Evolutionary conservation across 1,140 invertebrate genomes (phyloP).

Genomic region (Anthonomus grandis): DNA sequence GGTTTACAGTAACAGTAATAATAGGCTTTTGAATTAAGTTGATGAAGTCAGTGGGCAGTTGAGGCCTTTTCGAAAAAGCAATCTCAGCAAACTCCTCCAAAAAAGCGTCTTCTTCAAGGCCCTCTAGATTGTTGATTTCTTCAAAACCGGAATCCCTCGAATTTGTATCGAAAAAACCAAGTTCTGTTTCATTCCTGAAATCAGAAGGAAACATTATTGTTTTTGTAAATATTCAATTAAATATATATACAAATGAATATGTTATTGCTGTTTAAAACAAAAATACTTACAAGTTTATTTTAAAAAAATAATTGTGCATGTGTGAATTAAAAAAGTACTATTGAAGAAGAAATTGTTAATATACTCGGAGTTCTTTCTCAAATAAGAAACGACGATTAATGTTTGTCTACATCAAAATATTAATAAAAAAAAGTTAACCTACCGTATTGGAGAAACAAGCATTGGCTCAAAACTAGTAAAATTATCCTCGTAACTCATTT

Average conservation of each 20-base stretch:
- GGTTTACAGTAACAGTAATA: background rate
- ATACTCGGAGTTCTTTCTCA: too few relatives aligned
- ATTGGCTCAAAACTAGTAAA: background rate
- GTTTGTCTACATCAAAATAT: too few relatives aligned
- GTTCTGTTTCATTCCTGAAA: too few relatives aligned
- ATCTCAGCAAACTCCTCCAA: slow-evolving; percentile 18
- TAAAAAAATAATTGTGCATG: too few relatives aligned
- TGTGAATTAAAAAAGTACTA: too few relatives aligned
- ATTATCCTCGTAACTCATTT: slow-evolving; percentile 7
- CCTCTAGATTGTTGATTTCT: background rate
- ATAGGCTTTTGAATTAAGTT: slow-evolving; percentile 12
- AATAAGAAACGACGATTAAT: too few relatives aligned
- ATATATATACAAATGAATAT: too few relatives aligned
- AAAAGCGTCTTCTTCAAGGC: slow-evolving; percentile 7
- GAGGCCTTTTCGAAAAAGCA: background rate
- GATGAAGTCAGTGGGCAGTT: slow-evolving; percentile 13
- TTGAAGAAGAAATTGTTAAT: too few relatives aligned
- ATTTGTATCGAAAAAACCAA: slow-evolving; percentile 12
- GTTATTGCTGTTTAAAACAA: too few relatives aligned
- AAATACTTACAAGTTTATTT: too few relatives aligned
- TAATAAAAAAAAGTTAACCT: background rate
- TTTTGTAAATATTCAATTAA: background rate
- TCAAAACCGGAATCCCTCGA: slow-evolving; percentile 24
- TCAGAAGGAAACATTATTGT: background rate
- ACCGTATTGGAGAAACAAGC: background rate